Base-by-base conservation (phyloP, 2,888 invertebrate genomes). In the Drosophila setosimentum region DNA sequence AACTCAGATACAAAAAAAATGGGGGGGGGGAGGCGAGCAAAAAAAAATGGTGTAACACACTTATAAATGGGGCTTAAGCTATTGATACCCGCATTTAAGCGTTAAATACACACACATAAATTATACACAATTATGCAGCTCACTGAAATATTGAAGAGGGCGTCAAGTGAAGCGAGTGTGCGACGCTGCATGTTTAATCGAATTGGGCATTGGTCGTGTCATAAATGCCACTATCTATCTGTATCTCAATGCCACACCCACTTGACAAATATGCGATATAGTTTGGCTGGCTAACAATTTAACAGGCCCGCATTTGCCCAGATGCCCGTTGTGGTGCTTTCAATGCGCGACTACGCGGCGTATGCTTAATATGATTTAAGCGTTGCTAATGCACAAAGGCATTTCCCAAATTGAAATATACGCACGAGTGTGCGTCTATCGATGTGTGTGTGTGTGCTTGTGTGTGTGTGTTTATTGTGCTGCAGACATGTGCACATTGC, bases 281-380 rank as follows among this genome's bases (percentile, higher is more conserved):
- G 68, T 68, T 78, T 40, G 57, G 76, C 49, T 65, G 77, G 74
- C 60, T 71, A 87, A 79, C 87, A 73, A 75, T 85, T 89, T 79
- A 72, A 77, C 82, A 76, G 74, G 50, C 58, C 66, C 57, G 51
- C 58, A 53, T 51, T 53, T 45, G 54, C 49, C 21, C 45, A 45
- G 62, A 58, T 66, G 68, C 53, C 45, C 51, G 58, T 55, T 54
- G 65, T 65, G 50, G 49, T 74, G 75, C 66, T 48, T 76, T 65
- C 57, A 67, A 72, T 76, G 77, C 61, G 62, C 53, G 78, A 62
- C 65, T 51, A 83, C 65, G 85, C 73, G 77, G 80, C 87, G 82
- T 89, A 85, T 87, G 85, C 75, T 82, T 84, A 76, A 85, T 85
- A 82, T 84, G 88, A 85, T 85, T 85, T 85, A 85, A 85, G 82